Evolutionary conservation across 2,113 vertebrate genomes (phyloP).

Genomic region (Lipophrys pholis): DNA sequence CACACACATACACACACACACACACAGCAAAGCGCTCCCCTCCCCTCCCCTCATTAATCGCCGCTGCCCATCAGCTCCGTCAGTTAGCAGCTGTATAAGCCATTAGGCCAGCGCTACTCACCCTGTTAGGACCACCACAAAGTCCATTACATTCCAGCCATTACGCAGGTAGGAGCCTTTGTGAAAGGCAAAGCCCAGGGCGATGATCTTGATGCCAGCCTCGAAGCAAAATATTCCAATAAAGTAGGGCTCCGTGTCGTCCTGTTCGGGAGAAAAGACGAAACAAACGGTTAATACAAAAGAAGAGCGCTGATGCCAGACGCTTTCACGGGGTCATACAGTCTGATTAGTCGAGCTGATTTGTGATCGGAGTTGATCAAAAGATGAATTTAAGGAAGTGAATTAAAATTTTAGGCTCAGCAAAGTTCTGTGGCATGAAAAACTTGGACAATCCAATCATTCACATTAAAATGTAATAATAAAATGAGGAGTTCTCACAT

Average conservation of each 20-base stretch:
- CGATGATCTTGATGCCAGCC: conserved; percentile 96
- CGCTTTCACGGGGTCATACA: too few relatives aligned
- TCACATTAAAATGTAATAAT: too few relatives aligned
- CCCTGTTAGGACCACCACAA: conserved; percentile 96
- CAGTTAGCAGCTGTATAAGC: conserved; percentile 59
- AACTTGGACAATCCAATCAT: too few relatives aligned
- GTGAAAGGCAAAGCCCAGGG: conserved; percentile 94
- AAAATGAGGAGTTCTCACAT: too few relatives aligned
- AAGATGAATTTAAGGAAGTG: too few relatives aligned
- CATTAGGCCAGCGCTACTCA: conserved; percentile 81
- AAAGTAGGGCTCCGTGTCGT: conserved; percentile 97
- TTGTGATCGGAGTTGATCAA: too few relatives aligned
- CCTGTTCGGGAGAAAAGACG: conserved; percentile 78
- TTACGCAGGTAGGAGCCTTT: conserved; percentile 96
- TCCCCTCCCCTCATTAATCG: conserved; percentile 53
- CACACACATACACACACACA: conserved; percentile 46
- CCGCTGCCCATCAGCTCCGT: conserved; percentile 62
- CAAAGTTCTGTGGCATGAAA: too few relatives aligned
- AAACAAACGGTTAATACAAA: neutral
- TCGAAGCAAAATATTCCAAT: conserved; percentile 99
- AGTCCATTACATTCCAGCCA: conserved; percentile 98
- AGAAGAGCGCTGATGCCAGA: too few relatives aligned
- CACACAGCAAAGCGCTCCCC: conserved; percentile 31
- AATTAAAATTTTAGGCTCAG: too few relatives aligned
- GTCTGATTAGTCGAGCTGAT: too few relatives aligned